Percentiles rank a stretch among this genome's conserved stretches.
phyloP scores from a whole-genome alignment of 2,888 invertebrate genomes.

The Trichopria drosophilae region DNA sequence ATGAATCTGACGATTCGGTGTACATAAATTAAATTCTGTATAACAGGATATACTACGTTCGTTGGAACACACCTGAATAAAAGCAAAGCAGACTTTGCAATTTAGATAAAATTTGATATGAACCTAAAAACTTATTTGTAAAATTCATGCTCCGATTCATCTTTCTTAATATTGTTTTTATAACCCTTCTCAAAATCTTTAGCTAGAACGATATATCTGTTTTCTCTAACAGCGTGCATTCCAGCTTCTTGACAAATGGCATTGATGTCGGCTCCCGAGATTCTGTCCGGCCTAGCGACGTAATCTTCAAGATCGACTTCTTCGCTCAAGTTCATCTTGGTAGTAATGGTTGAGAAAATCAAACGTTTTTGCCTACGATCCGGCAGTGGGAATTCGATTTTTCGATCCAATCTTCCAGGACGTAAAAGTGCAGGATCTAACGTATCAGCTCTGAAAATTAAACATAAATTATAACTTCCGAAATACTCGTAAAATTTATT shows the following conservation, averaged over 20 bases:
- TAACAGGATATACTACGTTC: too few species aligned
- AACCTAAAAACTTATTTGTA: conserved; percentile 82
- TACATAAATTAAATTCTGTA: too few species aligned
- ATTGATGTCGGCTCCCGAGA: conserved; percentile 99
- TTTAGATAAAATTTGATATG: too few species aligned
- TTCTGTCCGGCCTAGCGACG: conserved; percentile 96
- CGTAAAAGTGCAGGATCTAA: conserved; percentile 95
- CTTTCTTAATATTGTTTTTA: conserved; percentile 99
- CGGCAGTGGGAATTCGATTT: conserved; percentile 98
- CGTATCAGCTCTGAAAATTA: conserved; percentile 78
- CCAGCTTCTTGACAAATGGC: conserved; percentile 99
- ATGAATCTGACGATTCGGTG: too few species aligned
- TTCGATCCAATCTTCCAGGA: conserved; percentile 95
- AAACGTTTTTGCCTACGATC: conserved; percentile 91
- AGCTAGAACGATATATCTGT: conserved; percentile 96
- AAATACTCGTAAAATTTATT: neutral
- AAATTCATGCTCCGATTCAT: conserved; percentile 98
- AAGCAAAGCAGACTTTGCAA: too few species aligned
- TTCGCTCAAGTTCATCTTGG: conserved; percentile 95
- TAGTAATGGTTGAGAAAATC: conserved; percentile 96
- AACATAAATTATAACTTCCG: neutral
- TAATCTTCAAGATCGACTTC: conserved; percentile 99
- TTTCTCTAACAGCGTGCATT: conserved; percentile 99
- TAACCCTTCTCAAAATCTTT: conserved; percentile 99
- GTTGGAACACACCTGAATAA: too few species aligned